Evolutionary conservation across 2,888 invertebrate genomes (phyloP).

Genomic region (Cylloceria caligata): DNA sequence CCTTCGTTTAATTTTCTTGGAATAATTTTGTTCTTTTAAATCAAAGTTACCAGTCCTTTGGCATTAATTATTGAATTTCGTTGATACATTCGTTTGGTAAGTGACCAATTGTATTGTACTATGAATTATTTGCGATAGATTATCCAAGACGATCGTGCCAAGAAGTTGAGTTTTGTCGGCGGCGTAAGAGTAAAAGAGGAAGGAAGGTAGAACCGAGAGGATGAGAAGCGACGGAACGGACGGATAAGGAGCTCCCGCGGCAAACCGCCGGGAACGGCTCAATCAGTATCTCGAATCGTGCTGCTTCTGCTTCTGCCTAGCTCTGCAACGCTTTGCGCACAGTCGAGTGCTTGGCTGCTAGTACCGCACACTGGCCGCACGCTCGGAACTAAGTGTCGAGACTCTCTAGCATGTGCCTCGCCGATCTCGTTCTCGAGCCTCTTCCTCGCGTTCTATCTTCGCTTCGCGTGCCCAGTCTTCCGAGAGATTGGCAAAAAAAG

Average conservation of each 20-base stretch:
- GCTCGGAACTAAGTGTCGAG: constrained; percentile 22
- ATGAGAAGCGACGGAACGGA: constrained; percentile 64
- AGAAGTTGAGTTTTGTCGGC: constrained; percentile 24
- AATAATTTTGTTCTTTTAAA: background rate
- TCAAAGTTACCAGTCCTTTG: too few species aligned
- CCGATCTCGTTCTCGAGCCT: constrained; percentile 34
- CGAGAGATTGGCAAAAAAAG: constrained; percentile 55
- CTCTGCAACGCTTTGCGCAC: constrained; percentile 39
- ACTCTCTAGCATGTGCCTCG: constrained; percentile 15
- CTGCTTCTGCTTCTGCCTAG: constrained; percentile 64
- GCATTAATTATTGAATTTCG: background rate
- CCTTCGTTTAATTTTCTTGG: too few species aligned
- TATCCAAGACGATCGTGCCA: constrained; percentile 43
- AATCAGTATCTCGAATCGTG: constrained; percentile 69
- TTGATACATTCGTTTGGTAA: background rate
- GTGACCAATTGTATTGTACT: background rate
- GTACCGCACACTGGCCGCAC: constrained; percentile 17
- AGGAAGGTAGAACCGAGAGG: constrained; percentile 26
- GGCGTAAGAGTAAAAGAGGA: background rate
- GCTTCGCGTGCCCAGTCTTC: constrained; percentile 20
- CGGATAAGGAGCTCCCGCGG: constrained; percentile 67
- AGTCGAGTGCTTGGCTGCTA: constrained; percentile 1
- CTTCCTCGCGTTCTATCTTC: constrained; percentile 33
- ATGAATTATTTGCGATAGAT: constrained; percentile 13
- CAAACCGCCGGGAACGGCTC: constrained; percentile 67